Base-by-base conservation (phyloP, 2,888 invertebrate genomes). In the Netelia fuscicornis region DNA sequence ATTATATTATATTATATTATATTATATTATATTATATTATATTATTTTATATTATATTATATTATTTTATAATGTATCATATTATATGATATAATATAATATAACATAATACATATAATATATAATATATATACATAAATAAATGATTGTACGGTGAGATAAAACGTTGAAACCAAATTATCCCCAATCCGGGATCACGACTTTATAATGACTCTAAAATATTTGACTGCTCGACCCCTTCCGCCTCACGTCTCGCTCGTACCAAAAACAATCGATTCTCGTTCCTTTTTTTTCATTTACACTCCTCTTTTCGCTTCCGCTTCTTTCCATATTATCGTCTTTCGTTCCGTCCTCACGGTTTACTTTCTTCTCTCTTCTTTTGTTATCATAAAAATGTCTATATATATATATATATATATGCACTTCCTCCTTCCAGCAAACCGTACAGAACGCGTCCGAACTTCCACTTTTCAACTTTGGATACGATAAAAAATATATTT, bases 151-250 rank as follows among this genome's bases (percentile, higher is more conserved):
- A 52, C 20, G 42, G 3, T 23, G 70, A 62, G 71, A 79, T 71
- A 71, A 64, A 79, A 71, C 23, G 64, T 64, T 23, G 56, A 56
- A 44, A 30, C 30, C 30, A 3, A 83, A 42, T 67, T 75, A 75
- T 83, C 79, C 64, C 80, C 70, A 76, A 75, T 75, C 68, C 74
- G 75, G 56, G 79, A 75, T 80, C 83, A 71, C 70, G 70, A 80
- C 83, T 68, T 67, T 11, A 60, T 68, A 75, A 68, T 75, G 68
- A 62, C 52, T 70, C 68, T 70, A 37, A 54, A 70, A 83, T 78
- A 42, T 56, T 70, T 78, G 56, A 20, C 68, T 52, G 25, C 70
- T 23, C 60, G 17, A 62, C 62, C 70, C 13, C 54, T 62, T 54
- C 56, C 79, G 74, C n/a, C 70, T 30, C 13, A 48, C 30, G 70